Base-by-base conservation (phyloP, 37 sponge, comb jelly and placozoan genomes). In the Crambe crambe region DNA sequence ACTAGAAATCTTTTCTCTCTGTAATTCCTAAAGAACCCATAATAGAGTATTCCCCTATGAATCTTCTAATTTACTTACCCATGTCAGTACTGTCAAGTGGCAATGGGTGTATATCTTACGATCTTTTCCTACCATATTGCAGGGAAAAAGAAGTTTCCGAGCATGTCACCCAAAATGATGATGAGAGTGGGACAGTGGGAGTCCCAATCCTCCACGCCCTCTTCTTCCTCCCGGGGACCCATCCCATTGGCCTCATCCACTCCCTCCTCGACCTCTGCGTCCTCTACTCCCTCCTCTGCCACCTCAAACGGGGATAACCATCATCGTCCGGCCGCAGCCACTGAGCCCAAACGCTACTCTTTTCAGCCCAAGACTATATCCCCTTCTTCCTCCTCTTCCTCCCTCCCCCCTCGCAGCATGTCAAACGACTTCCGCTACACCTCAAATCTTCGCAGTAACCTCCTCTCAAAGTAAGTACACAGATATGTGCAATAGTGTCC, bases 151-250 rank as follows among this genome's bases (percentile, higher is more conserved):
- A 86, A 79, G 59, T 37, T 38, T 0, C 54, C 73, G 0, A 67
- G 80, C 17, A 86, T 86, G 86, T 86, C 86, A 25, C 80, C 73
- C 8, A 47, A 65, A 42, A 79, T 80, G 74, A 41, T 86, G 74
- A 72, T 65, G 58, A 47, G 80, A 29, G 74, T 86, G 5, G 57
- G 57, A 32, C 74, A 71, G 1, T 86, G 80, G 68, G 68, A 68
- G 56, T 10, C 32, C 32, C 79, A 68, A 27, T 51, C 57, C 8
- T 8, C 59, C 37, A 44, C 79, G 0, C 56, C 69, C 56, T n/a
- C 21, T 5, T 58, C 58, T 12, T 2, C 27, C 43, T 3, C 43
- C 2, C 6, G 37, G 2, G 23, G 42, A 22, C 37, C 71, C 43
- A 41, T 37, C 39, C 25, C 75, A 6, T 4, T 37, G 35, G 23